Conservation (phyloP, 1,140 invertebrate genomes). For the Drosophila gunungcola region DNA sequence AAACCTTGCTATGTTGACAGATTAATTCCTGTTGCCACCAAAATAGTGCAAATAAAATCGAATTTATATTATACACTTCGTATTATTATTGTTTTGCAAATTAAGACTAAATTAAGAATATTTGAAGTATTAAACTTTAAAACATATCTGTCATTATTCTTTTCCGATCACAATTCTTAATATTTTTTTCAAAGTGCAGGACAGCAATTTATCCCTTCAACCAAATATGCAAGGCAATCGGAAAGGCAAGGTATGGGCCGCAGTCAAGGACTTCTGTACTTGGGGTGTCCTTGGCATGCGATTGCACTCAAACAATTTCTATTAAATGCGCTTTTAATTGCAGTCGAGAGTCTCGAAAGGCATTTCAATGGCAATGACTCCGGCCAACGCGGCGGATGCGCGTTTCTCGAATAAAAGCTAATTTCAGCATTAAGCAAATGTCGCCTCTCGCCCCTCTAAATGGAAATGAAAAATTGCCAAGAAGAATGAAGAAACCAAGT, state of each 20-base stretch:
- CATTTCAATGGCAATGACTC: slow-evolving; percentile 44
- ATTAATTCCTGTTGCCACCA: too few relatives aligned
- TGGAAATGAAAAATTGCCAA: slow-evolving; percentile 66
- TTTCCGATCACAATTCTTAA: too few relatives aligned
- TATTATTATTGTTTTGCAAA: too few relatives aligned
- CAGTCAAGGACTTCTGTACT: slow-evolving; percentile 24
- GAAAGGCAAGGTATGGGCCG: slow-evolving; percentile 12
- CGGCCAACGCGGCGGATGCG: slow-evolving; percentile 46
- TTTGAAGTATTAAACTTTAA: too few relatives aligned
- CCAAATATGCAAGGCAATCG: slow-evolving; percentile 11
- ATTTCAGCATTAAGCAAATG: slow-evolving; percentile 49
- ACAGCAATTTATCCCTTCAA: slow-evolving; percentile 24
- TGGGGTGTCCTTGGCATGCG: slow-evolving; percentile 48
- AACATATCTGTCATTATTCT: too few relatives aligned
- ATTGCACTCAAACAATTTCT: slow-evolving; percentile 62
- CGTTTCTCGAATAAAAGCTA: slow-evolving; percentile 35
- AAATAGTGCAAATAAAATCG: too few relatives aligned
- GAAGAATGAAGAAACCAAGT: slow-evolving; percentile 51
- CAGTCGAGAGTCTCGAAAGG: slow-evolving; percentile 44
- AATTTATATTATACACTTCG: too few relatives aligned
- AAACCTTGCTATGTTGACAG: too few relatives aligned
- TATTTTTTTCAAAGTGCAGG: background rate
- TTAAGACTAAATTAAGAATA: too few relatives aligned
- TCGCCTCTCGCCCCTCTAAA: slow-evolving; percentile 29
- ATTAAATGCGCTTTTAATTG: slow-evolving; percentile 72